Conservation (phyloP, 2,888 invertebrate genomes). For the Argynnis bischoffii region DNA sequence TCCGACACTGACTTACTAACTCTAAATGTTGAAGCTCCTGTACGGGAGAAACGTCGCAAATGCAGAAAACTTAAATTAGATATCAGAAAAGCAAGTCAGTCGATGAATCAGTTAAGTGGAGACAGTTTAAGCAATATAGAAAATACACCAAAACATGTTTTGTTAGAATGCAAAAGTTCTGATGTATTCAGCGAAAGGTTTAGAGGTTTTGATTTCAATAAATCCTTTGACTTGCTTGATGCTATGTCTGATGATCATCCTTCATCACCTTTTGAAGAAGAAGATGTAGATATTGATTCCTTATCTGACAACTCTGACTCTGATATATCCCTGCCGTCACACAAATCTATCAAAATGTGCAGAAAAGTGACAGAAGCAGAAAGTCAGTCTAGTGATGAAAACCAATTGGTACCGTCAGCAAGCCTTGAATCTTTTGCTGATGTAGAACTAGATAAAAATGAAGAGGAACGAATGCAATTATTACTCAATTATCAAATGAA, state of each 20-base stretch:
- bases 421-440: constrained; percentile 70
- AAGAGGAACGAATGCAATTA: constrained; percentile 60
- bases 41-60: constrained; percentile 50
- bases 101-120: constrained; percentile 50
- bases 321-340: constrained; percentile 47
- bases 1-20: constrained; percentile 68
- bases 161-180: constrained; percentile 58
- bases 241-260: constrained; percentile 52
- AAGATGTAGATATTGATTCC: constrained; percentile 61
- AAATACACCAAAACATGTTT: constrained; percentile 71
- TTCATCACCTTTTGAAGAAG: constrained; percentile 52
- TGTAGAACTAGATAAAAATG: constrained; percentile 65
- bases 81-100: constrained; percentile 63
- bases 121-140: constrained; percentile 50
- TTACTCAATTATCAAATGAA: constrained; percentile 63
- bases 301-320: constrained; percentile 67
- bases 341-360: constrained; percentile 63
- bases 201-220: constrained; percentile 63
- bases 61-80: constrained; percentile 65
- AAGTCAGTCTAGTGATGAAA: constrained; percentile 42
- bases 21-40: constrained; percentile 43
- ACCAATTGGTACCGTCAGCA: constrained; percentile 50
- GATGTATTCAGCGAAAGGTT: constrained; percentile 62
- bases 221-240: constrained; percentile 66
- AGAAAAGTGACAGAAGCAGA: constrained; percentile 54